A percentile compares a stretch with the other conserved stretches of the same genome.
These are phyloP conservation scores for Eristalis tenax DNA, from an alignment of 2,888 invertebrate species.

Conservation along the genomic window DNA sequence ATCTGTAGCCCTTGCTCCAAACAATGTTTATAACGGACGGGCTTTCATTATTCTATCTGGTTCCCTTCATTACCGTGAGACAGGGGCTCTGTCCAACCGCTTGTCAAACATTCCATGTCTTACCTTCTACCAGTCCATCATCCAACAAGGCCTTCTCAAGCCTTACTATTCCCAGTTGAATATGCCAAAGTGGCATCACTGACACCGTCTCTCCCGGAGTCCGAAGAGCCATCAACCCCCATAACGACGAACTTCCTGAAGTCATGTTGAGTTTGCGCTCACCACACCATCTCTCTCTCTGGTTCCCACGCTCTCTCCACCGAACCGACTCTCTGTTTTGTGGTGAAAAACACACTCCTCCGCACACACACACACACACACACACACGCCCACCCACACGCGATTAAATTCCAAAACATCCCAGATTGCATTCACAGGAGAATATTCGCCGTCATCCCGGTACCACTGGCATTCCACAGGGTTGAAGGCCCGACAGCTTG, in stretches of 20 bases:
- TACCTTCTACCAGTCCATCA: background rate
- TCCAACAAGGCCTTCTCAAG: background rate
- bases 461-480: conserved; percentile 37
- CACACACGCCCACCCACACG: background rate
- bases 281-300: background rate
- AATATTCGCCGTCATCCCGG: conserved; percentile 60
- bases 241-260: background rate
- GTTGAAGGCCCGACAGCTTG: conserved; percentile 55
- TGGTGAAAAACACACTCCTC: conserved; percentile 41
- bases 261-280: conserved; percentile 54
- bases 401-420: conserved; percentile 32
- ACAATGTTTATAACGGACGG: too few species aligned
- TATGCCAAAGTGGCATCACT: conserved; percentile 49
- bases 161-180: background rate
- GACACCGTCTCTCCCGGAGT: background rate
- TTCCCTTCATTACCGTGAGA: too few species aligned
- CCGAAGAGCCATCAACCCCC: background rate
- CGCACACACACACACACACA: background rate
- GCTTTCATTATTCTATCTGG: too few species aligned
- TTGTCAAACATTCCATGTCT: background rate
- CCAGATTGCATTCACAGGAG: conserved; percentile 43
- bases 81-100: too few species aligned
- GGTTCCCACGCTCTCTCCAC: background rate
- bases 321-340: conserved; percentile 55
- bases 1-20: too few species aligned